Evolutionary conservation across 1,140 invertebrate genomes (phyloP).

Genomic region (Drosophila kohkoa): DNA sequence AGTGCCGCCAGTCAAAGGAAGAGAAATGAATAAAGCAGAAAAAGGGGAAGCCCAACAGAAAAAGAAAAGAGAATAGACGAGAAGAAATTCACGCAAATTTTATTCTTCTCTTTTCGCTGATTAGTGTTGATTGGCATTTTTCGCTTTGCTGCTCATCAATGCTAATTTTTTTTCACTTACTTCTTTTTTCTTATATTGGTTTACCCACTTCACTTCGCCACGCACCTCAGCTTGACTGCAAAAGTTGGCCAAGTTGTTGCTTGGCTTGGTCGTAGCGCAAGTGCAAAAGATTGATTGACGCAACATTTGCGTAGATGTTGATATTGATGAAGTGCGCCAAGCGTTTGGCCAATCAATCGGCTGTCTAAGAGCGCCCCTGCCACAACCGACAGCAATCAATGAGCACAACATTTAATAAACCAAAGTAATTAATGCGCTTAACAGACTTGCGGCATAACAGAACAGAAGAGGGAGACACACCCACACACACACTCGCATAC

Average conservation of each 20-base stretch:
- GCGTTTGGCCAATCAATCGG: conserved; percentile 62
- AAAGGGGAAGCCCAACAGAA: not conserved
- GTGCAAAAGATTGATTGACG: conserved; percentile 81
- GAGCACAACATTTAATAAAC: conserved; percentile 42
- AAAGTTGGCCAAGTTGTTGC: conserved; percentile 60
- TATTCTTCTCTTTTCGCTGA: conserved; percentile 64
- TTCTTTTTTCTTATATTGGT: conserved; percentile 14
- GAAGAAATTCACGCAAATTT: conserved; percentile 52
- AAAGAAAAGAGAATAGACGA: not conserved
- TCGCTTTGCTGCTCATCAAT: conserved; percentile 83
- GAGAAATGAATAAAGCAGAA: conserved; percentile 20
- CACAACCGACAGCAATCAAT: conserved; percentile 30
- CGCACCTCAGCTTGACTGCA: conserved; percentile 35
- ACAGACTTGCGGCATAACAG: conserved; percentile 21
- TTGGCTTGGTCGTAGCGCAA: conserved; percentile 51
- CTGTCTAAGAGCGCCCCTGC: conserved; percentile 20
- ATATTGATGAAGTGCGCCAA: conserved; percentile 70
- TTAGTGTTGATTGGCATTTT: conserved; percentile 84
- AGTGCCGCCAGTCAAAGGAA: conserved; percentile 47
- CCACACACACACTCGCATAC: not conserved
- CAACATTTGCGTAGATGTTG: conserved; percentile 60
- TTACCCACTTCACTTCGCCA: not conserved
- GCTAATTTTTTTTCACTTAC: conserved; percentile 70
- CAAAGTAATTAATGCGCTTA: conserved; percentile 73
- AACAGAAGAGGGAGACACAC: not conserved